phyloP scores from a whole-genome alignment of 2,888 invertebrate species.

The Philonicus albiceps region DNA sequence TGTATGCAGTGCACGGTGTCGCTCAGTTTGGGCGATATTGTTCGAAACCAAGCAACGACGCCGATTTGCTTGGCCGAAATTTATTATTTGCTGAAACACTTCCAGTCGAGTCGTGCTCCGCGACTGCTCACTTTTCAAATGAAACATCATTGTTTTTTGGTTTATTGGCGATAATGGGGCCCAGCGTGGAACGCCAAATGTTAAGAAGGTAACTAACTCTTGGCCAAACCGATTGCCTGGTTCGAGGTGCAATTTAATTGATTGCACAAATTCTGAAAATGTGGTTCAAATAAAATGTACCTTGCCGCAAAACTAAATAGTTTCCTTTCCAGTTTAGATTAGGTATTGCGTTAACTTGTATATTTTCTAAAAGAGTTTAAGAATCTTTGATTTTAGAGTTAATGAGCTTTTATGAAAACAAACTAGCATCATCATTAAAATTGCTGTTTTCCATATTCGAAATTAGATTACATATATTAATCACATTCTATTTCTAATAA shows the following conservation, averaged over 20 bases:
- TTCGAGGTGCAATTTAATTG: not conserved
- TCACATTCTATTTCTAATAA: not conserved
- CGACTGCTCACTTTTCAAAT: not conserved
- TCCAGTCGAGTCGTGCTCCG: not conserved
- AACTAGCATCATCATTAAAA: too few species aligned
- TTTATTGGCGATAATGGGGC: not conserved
- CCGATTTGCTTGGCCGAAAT: slow-evolving; percentile 9
- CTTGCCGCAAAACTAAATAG: not conserved
- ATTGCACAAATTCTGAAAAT: not conserved
- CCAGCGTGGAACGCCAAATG: not conserved
- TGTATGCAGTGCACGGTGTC: not conserved
- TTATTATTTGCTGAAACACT: slow-evolving; percentile 10
- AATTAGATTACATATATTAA: not conserved
- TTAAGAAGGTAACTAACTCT: not conserved
- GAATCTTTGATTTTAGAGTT: not conserved
- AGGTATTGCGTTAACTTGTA: not conserved
- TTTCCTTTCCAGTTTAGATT: not conserved
- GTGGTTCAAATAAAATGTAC: not conserved
- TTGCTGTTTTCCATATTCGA: not conserved
- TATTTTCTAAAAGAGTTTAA: not conserved
- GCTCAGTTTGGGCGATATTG: not conserved
- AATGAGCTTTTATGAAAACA: too few species aligned
- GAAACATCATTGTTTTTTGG: slow-evolving; percentile 3
- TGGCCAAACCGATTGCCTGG: not conserved
- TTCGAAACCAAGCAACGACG: not conserved